Percentiles rank a stretch among this genome's conserved stretches.
Evolutionary conservation across 2,888 invertebrate species (phyloP).

Genomic region (Dorcus parallelipipedus): DNA sequence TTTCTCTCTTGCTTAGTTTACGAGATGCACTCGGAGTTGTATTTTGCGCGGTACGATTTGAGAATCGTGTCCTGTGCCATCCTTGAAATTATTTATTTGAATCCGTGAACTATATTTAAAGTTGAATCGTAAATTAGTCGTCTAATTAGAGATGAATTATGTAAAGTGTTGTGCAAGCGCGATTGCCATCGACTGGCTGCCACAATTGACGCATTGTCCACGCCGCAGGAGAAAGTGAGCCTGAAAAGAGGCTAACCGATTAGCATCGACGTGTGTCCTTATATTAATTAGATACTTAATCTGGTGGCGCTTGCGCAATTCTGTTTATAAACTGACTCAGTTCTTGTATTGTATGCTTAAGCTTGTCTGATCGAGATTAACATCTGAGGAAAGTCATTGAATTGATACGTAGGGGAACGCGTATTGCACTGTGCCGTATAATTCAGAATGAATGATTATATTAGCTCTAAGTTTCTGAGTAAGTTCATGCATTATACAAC

Average conservation of each 20-base stretch:
- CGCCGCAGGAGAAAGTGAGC: background rate
- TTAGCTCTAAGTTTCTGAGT: too few species aligned
- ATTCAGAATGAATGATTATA: too few species aligned
- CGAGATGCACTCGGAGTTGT: too few species aligned
- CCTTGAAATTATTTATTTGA: too few species aligned
- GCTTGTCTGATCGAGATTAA: background rate
- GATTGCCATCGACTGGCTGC: conserved; percentile 4
- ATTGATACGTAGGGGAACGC: too few species aligned
- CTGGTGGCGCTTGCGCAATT: background rate
- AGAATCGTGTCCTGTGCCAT: too few species aligned
- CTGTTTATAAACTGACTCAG: background rate
- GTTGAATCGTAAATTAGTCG: conserved; percentile 1
- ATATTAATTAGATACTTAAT: conserved; percentile 3
- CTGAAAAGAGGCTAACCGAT: background rate
- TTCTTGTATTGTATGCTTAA: background rate
- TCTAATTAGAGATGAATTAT: conserved; percentile 24
- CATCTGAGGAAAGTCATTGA: background rate
- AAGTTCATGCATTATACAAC: too few species aligned
- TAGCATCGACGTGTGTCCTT: background rate
- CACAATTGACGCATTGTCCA: background rate
- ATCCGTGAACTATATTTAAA: too few species aligned
- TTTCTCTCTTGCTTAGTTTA: too few species aligned
- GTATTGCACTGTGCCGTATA: too few species aligned
- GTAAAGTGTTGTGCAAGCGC: conserved; percentile 15
- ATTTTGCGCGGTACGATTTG: too few species aligned